Base-by-base conservation (phyloP, 2,113 vertebrate species). In the Heterochromis multidens region DNA sequence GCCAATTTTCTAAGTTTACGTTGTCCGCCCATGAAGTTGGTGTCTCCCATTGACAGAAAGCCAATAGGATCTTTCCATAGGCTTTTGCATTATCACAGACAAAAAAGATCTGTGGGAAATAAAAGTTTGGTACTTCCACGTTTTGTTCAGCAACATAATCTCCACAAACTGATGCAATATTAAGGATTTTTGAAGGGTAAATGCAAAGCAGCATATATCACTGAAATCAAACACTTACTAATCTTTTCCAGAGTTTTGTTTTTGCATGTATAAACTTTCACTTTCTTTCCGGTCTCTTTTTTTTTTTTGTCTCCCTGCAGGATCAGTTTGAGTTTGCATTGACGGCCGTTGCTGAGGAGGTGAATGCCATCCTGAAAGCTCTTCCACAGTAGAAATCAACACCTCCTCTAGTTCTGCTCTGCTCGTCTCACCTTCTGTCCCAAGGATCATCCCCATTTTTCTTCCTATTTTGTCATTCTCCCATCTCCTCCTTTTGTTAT, bases 271-370 rank as follows among this genome's bases (percentile, higher is more conserved):
- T 74, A 54, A 54, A 2, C 21, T 5, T 11, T 85, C 12, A 23
- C 0, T 27, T 33, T 0, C 35, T 52, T n/a, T 27, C 7, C 19
- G 3, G 40, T 16, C n/a, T 12, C 23, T 4, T 43, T 35, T 35
- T 76, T 27, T 21, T 19, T 49, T 1, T n/a, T 6, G 27, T 11
- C 23, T 67, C 35, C 17, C 46, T 79, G 7, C 92, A 95, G 95
- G 95, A 95, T 80, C 95, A 96, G 82, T 96, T 96, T 79, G 95
- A 95, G 90, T 96, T 96, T 72, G 95, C 94, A 1, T 35, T 96
- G 91, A 95, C 95, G n/a, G 87, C 95, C 4, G 95, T 95, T 4
- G 95, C 95, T 0, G 95, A 95, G 84, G 95, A 95, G 83, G 95
- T 95, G 88, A 95, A 95, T 52, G 94, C 89, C 90, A 94, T 95